phyloP scores from a whole-genome alignment of 2,888 invertebrate species.

The Drosophila nr. perissopoda region DNA sequence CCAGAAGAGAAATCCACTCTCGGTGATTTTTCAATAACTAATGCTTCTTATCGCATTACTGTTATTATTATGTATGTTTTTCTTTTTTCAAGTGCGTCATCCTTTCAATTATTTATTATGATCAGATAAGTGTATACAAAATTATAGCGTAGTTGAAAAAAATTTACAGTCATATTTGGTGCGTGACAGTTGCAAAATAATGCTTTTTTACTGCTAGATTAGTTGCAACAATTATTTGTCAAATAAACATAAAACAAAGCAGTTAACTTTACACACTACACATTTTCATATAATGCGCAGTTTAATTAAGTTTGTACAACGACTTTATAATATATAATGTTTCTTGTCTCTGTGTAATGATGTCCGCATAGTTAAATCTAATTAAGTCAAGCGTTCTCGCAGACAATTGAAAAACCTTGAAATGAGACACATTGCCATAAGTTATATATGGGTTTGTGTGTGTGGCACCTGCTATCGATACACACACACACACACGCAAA shows the following conservation, averaged over 20 bases:
- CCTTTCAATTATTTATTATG: constrained; percentile 7
- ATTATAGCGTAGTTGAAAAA: neutral
- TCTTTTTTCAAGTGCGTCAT: constrained; percentile 32
- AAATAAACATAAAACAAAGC: neutral
- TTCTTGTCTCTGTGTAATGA: neutral
- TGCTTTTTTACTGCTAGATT: neutral
- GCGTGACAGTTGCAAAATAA: neutral
- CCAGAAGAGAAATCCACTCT: constrained; percentile 18
- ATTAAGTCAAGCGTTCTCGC: neutral
- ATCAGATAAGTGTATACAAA: neutral
- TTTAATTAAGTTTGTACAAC: neutral
- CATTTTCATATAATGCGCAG: constrained; percentile 3
- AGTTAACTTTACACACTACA: neutral
- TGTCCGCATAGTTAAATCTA: neutral
- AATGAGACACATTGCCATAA: neutral
- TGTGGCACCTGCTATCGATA: constrained; percentile 10
- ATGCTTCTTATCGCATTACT: neutral
- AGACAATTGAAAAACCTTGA: constrained; percentile 5
- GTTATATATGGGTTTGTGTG: neutral
- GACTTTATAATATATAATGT: neutral
- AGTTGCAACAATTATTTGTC: neutral
- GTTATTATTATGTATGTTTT: constrained; percentile 6
- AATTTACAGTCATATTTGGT: neutral
- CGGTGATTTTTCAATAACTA: constrained; percentile 18
- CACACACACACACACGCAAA: neutral